Conservation (phyloP, 2,888 invertebrate genomes). For the Drosophila longiperda region DNA sequence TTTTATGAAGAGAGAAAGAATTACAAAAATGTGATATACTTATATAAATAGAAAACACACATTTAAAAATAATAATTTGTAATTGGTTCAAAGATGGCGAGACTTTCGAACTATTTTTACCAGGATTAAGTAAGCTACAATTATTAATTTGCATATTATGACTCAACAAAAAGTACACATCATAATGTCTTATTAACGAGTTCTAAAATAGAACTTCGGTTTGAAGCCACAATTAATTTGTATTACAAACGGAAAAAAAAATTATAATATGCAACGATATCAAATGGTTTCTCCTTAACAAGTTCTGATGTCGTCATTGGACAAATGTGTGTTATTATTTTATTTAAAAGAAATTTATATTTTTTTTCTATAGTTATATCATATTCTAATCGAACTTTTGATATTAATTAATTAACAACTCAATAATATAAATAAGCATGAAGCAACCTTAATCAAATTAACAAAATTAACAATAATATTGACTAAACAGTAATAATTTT, state of each 20-base stretch:
- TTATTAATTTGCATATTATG: background rate
- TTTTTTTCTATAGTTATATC: background rate
- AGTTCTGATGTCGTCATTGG: background rate
- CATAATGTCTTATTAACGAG: background rate
- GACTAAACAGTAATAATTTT: slow-evolving; percentile 15
- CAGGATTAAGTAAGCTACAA: background rate
- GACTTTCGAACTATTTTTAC: background rate
- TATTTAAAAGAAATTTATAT: background rate
- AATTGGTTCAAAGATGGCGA: background rate
- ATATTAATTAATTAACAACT: background rate
- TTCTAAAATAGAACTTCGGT: background rate
- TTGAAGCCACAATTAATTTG: background rate
- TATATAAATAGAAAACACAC: background rate
- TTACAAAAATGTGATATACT: background rate
- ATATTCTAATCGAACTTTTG: background rate
- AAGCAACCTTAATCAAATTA: background rate
- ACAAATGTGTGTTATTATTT: background rate
- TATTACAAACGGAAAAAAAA: background rate
- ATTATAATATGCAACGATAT: background rate
- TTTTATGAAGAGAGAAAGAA: background rate
- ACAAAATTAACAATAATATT: slow-evolving; percentile 20
- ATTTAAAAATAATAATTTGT: background rate
- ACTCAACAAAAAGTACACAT: background rate
- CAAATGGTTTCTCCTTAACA: background rate
- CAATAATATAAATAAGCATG: background rate